Conservation (phyloP, 2,888 invertebrate genomes). For the Cremastinae sp. region DNA sequence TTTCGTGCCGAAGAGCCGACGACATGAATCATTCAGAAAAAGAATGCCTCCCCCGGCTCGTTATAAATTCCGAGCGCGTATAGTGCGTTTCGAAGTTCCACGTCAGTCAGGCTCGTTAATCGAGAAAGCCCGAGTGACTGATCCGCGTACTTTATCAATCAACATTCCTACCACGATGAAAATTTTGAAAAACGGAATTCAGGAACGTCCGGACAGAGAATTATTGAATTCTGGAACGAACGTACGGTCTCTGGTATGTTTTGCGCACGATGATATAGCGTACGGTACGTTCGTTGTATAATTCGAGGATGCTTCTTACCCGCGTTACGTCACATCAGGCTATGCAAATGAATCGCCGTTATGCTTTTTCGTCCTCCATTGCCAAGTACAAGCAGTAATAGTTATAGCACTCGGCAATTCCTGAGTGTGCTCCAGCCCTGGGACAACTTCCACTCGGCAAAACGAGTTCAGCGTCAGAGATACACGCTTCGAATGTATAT, state of each 20-base stretch:
- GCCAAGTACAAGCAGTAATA: neutral
- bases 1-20: slow-evolving; percentile 21
- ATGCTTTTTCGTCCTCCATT: neutral
- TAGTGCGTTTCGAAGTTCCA: slow-evolving; percentile 58
- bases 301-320: neutral
- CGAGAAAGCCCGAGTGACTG: slow-evolving; percentile 14
- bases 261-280: too few species aligned
- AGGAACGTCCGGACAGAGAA: neutral
- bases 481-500: neutral
- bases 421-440: slow-evolving; percentile 7
- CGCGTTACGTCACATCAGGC: neutral
- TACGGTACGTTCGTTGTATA: neutral
- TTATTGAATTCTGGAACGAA: slow-evolving; percentile 10
- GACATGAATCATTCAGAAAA: slow-evolving; percentile 60
- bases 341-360: slow-evolving; percentile 32
- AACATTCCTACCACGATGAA: too few species aligned
- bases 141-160: too few species aligned
- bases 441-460: slow-evolving; percentile 43
- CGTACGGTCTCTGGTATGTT: too few species aligned
- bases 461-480: slow-evolving; percentile 22
- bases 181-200: neutral
- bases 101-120: slow-evolving; percentile 55
- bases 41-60: slow-evolving; percentile 34
- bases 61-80: slow-evolving; percentile 57
- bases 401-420: slow-evolving; percentile 10